phyloP scores from a whole-genome alignment of 2,113 vertebrate genomes.

The Aix galericulata region DNA sequence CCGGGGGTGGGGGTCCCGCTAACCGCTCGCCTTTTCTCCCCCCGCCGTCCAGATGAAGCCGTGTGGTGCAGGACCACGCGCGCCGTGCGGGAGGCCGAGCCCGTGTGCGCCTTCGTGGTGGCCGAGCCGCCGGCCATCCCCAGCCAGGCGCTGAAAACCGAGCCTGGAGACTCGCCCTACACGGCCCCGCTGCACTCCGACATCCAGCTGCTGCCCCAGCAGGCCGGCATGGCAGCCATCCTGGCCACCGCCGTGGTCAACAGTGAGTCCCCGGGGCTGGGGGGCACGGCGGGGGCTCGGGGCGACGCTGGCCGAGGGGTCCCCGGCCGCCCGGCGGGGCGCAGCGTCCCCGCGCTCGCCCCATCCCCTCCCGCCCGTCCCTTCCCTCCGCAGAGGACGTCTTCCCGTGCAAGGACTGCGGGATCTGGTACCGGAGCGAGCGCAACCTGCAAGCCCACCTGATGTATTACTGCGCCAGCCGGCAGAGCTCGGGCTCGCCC shows the following conservation, averaged over 20 bases:
- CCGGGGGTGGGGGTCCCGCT: rapidly evolving
- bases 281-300: rapidly evolving
- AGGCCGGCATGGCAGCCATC: constrained; percentile 97
- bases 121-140: constrained; percentile 59
- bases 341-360: background rate
- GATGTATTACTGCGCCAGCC: constrained; percentile 98
- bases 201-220: constrained; percentile 96
- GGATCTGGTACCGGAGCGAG: constrained; percentile 98
- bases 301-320: rapidly evolving
- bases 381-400: constrained; percentile 86
- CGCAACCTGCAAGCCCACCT: constrained; percentile 96
- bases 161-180: constrained; percentile 66
- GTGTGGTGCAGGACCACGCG: constrained; percentile 89
- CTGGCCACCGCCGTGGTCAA: constrained; percentile 94
- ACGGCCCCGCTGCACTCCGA: constrained; percentile 78
- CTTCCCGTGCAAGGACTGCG: constrained; percentile 97
- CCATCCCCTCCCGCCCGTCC: background rate
- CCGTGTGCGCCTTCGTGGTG: constrained; percentile 71
- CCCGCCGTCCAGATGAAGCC: constrained; percentile 74
- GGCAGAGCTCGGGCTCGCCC: constrained; percentile 81
- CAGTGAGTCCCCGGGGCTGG: constrained; percentile 79
- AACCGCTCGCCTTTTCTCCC: rapidly evolving
- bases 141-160: constrained; percentile 75
- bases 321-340: background rate
- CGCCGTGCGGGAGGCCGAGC: constrained; percentile 73